phyloP scores from a whole-genome alignment of 2,113 vertebrate species.

The Alces alces region DNA sequence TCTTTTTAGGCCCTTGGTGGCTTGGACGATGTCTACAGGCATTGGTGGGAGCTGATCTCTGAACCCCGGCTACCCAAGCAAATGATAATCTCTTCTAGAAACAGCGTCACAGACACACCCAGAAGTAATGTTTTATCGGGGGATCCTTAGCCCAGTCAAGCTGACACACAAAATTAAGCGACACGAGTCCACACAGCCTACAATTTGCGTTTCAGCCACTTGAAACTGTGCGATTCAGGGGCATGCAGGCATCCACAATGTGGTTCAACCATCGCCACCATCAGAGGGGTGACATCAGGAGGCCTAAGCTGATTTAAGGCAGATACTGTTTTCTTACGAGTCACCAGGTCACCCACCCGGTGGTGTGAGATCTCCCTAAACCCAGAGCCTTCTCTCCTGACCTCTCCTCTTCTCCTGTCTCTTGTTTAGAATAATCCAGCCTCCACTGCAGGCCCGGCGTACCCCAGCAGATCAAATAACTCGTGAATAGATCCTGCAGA shows the following conservation, averaged over 20 bases:
- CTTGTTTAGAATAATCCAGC: not conserved
- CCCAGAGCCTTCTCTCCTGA: not conserved
- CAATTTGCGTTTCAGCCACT: not conserved
- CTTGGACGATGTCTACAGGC: not conserved
- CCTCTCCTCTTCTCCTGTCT: not conserved
- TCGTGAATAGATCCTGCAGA: not conserved
- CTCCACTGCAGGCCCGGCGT: not conserved
- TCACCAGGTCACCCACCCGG: not conserved
- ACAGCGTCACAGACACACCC: not conserved
- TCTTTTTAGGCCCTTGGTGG: not conserved
- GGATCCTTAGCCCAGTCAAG: not conserved
- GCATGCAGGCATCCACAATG: not conserved
- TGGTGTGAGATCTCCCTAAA: not conserved
- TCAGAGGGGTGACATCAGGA: not conserved
- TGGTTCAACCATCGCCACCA: not conserved
- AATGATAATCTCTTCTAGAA: not conserved
- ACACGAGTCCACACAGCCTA: not conserved
- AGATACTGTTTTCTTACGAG: not conserved
- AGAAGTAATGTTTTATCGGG: not conserved
- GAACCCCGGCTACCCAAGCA: not conserved
- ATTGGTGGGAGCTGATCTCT: not conserved
- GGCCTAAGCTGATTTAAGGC: not conserved
- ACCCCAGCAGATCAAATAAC: not conserved
- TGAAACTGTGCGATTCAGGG: not conserved
- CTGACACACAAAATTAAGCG: not conserved